Evolutionary conservation across 1,140 invertebrate genomes (phyloP), one percentile per base, ranked within the genome.

Genomic region (Homarus americanus): DNA sequence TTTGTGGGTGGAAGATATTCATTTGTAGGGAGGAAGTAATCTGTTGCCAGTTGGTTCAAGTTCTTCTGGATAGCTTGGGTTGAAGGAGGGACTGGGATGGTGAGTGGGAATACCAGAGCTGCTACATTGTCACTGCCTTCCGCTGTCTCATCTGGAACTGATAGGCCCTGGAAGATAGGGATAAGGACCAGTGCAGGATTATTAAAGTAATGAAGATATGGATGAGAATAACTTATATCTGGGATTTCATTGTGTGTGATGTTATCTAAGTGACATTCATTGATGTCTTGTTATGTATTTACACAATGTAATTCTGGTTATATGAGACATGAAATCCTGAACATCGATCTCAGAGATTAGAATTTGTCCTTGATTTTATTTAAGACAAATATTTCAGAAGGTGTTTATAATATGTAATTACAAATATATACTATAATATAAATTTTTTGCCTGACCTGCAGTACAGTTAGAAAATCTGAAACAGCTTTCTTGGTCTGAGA

Each of bases 51-150:
- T 40, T 78, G 38, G 38, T 78, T 78, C 75, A 69, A 32, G n/a
- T 69, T 49, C 15, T 49, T 69, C 17, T 69, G 63, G 12, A 7
- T 32, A 1, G 28, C 17, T 24, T 32, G 0, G 28, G n/a, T 12
- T 24, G n/a, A 28, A 32, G 63, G 2, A 69, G 28, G n/a, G n/a
- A 32, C 63, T 4, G 63, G 63, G 10, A 69, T 69, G 36, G 36
- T 32, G 20, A 32, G 40, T 17, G 76, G 76, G 38, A 49, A 41
- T 2, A 28, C 76, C 40, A 79, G 15, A 49, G 76, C 40, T 10
- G 44, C 76, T 49, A 79, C 76, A n/a, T 79, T 79, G 17, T 41
- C 76, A 49, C 76, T 79, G 36, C 76, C 32, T 40, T 49, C 76
- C 28, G 76, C 28, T 10, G 76, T 44, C 76, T 79, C 41, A 32